phyloP scores from a whole-genome alignment of 2,797 vertebrate genomes.

The Eulemur rubriventer region DNA sequence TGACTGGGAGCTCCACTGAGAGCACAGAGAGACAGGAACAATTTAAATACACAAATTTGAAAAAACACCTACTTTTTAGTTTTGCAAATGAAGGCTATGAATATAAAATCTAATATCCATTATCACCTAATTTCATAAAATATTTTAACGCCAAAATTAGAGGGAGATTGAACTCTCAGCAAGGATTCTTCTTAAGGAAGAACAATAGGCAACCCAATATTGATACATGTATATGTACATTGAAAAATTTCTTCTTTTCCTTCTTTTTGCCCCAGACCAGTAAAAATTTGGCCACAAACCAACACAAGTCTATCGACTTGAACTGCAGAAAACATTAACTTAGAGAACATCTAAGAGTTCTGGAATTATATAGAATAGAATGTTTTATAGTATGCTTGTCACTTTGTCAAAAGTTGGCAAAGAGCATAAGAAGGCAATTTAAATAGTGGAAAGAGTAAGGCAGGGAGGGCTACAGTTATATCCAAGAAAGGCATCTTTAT shows the following conservation, averaged over 20 bases:
- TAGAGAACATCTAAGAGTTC: background rate
- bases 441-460: background rate
- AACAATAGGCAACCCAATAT: background rate
- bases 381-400: background rate
- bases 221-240: background rate
- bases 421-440: background rate
- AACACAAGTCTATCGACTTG: background rate
- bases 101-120: background rate
- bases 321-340: background rate
- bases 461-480: background rate
- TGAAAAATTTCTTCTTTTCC: background rate
- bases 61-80: background rate
- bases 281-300: background rate
- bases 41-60: background rate
- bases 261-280: background rate
- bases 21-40: background rate
- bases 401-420: background rate
- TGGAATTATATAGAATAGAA: background rate
- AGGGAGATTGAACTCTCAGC: background rate
- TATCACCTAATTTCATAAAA: constrained; percentile 1
- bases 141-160: background rate
- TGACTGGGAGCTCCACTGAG: background rate
- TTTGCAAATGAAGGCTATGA: background rate
- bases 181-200: background rate
- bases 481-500: background rate